These are phyloP conservation scores for Mormyrus iriodes DNA, from an alignment of 2,113 vertebrate genomes.

Conservation along the genomic window DNA sequence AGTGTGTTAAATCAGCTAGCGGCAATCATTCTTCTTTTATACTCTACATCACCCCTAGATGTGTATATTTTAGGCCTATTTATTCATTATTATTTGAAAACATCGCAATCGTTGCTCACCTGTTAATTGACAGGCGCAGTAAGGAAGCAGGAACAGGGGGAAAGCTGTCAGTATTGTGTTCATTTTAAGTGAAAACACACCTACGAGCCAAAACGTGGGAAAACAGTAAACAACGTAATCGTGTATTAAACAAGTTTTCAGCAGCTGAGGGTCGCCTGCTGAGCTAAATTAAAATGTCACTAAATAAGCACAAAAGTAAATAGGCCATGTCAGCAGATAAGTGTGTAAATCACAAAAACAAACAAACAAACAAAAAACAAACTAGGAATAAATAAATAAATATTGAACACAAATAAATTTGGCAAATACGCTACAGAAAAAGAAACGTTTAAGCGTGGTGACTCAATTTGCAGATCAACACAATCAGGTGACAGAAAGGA, in stretches of 20 bases:
- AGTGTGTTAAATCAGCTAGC: not conserved
- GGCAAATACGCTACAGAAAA: not conserved
- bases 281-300: not conserved
- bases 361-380: too few relatives aligned
- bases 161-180: not conserved
- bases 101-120: not conserved
- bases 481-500: not conserved
- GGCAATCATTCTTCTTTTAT: not conserved
- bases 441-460: not conserved
- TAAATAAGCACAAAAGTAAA: not conserved
- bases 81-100: not conserved
- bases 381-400: too few relatives aligned
- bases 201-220: not conserved
- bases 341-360: not conserved
- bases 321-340: not conserved
- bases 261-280: not conserved
- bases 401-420: not conserved
- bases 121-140: not conserved
- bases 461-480: not conserved
- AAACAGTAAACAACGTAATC: not conserved
- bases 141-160: not conserved
- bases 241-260: not conserved
- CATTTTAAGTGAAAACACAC: slow-evolving; percentile 5
- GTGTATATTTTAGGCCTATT: not conserved
- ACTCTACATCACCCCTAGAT: not conserved